phyloP scores from a whole-genome alignment of 1,140 invertebrate species.

The Drosophila lini region DNA sequence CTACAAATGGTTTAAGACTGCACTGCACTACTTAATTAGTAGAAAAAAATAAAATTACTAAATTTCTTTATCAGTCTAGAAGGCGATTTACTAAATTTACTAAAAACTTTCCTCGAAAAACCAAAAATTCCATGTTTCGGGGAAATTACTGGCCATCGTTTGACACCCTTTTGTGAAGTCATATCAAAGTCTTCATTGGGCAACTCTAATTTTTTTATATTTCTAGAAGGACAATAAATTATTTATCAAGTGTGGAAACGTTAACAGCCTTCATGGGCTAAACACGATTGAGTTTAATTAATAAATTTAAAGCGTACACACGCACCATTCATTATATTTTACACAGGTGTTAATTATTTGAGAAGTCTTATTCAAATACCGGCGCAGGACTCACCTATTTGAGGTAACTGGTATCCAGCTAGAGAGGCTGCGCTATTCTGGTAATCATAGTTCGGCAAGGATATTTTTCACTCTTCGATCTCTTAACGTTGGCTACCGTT shows the following conservation, averaged over 20 bases:
- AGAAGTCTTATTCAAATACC: not conserved
- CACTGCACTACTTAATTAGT: not conserved
- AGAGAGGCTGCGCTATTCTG: conserved; percentile 57
- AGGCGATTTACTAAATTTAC: not conserved
- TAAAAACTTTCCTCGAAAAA: not conserved
- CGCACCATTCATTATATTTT: not conserved
- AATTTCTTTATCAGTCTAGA: not conserved
- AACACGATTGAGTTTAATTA: not conserved
- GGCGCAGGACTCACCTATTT: conserved; percentile 39
- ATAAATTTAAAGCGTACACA: conserved; percentile 1
- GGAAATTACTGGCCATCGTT: not conserved
- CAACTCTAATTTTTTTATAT: not conserved
- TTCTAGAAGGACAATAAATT: conserved; percentile 30
- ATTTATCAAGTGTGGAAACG: not conserved
- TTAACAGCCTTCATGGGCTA: not conserved
- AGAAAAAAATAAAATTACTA: too few relatives aligned
- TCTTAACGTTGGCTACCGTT: conserved; percentile 30
- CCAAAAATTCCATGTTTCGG: not conserved
- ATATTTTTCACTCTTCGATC: not conserved
- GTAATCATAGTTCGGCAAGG: conserved; percentile 53
- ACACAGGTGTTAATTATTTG: not conserved
- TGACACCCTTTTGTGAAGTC: conserved; percentile 4
- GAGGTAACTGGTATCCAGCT: conserved; percentile 46
- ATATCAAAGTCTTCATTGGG: conserved; percentile 1
- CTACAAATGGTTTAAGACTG: not conserved